Evolutionary conservation across 2,797 vertebrate genomes (phyloP).

Genomic region (Cyclura pinguis): DNA sequence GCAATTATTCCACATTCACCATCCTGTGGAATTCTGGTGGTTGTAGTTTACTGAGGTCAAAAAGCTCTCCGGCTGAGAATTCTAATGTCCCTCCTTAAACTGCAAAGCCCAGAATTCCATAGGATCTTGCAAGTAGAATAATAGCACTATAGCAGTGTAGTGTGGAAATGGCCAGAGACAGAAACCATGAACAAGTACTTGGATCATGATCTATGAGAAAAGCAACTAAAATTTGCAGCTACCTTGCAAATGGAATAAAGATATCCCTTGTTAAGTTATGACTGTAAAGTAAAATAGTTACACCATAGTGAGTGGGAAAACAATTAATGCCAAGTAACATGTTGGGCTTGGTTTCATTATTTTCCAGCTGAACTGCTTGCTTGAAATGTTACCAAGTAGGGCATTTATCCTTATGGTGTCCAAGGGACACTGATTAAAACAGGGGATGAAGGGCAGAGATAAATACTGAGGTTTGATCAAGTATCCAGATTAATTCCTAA

Average conservation of each 20-base stretch:
- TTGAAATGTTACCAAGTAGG: slow-evolving; percentile 24
- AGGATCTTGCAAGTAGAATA: too few relatives aligned
- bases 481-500: slow-evolving; percentile 73
- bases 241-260: not conserved
- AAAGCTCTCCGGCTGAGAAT: too few relatives aligned
- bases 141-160: too few relatives aligned
- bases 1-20: too few relatives aligned
- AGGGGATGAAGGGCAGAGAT: slow-evolving; percentile 74
- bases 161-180: not conserved
- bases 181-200: not conserved
- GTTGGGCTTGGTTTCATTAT: not conserved
- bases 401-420: slow-evolving; percentile 38
- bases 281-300: too few relatives aligned
- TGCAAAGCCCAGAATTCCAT: too few relatives aligned
- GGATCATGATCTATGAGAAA: not conserved
- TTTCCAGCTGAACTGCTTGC: slow-evolving; percentile 39
- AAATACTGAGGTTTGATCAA: slow-evolving; percentile 72
- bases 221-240: not conserved
- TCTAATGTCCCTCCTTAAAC: too few relatives aligned
- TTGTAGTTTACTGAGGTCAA: too few relatives aligned
- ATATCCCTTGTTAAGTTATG: not conserved
- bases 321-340: too few relatives aligned
- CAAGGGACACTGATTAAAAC: slow-evolving; percentile 71
- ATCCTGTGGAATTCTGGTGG: too few relatives aligned
- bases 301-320: too few relatives aligned